Conservation (phyloP, 2,113 vertebrate genomes). For the Felis chaus region DNA sequence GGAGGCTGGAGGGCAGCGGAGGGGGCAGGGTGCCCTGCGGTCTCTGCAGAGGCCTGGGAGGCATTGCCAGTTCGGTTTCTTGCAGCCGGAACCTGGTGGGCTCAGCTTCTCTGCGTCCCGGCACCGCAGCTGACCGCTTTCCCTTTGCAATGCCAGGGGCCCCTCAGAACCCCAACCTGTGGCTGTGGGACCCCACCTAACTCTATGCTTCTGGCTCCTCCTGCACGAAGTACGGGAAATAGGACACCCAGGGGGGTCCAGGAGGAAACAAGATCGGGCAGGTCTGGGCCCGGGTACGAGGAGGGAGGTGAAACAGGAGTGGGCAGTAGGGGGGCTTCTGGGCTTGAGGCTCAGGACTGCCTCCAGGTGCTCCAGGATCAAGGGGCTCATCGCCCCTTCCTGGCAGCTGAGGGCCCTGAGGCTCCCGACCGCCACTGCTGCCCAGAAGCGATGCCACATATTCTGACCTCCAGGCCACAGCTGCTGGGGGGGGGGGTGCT, state of each 20-base stretch:
- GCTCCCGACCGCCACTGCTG: background rate
- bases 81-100: background rate
- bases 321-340: accelerated
- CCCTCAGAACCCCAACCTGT: background rate
- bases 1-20: background rate
- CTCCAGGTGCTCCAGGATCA: accelerated
- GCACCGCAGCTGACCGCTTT: background rate
- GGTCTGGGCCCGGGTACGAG: accelerated
- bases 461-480: background rate
- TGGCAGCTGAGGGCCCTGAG: background rate
- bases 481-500: background rate
- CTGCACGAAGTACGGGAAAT: no score
- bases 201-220: no score
- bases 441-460: background rate
- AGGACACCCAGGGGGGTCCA: accelerated
- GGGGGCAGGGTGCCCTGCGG: background rate
- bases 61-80: accelerated
- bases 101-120: background rate
- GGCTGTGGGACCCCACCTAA: accelerated
- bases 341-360: background rate
- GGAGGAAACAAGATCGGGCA: background rate
- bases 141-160: no score
- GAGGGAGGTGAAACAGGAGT: background rate
- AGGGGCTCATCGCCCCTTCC: background rate
- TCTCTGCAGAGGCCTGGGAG: background rate